Evolutionary conservation across 2,113 vertebrate species (phyloP).

Genomic region (Ancistrus triradiatus): DNA sequence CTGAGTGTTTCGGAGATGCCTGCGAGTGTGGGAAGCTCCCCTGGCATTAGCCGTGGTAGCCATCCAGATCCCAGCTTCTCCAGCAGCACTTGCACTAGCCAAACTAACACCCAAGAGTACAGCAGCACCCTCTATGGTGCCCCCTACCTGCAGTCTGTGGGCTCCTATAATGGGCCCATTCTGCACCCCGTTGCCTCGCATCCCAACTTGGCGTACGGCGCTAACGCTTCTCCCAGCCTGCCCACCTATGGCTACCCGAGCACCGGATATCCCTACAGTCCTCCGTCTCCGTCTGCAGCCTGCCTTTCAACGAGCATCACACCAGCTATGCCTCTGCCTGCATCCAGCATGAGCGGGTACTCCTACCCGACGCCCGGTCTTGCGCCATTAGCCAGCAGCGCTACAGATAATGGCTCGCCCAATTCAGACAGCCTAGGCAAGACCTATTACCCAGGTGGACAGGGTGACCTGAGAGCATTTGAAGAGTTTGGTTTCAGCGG

Average conservation of each 20-base stretch:
- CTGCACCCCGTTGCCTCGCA: slow-evolving; percentile 72
- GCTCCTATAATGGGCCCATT: slow-evolving; percentile 80
- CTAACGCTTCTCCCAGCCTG: slow-evolving; percentile 82
- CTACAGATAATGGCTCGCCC: slow-evolving; percentile 83
- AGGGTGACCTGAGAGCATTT: slow-evolving; percentile 91
- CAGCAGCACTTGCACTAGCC: slow-evolving; percentile 89
- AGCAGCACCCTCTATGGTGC: slow-evolving; percentile 84
- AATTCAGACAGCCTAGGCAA: slow-evolving; percentile 81
- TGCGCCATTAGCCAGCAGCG: slow-evolving; percentile 83
- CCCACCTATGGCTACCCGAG: slow-evolving; percentile 91
- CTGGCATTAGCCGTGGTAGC: slow-evolving; percentile 85
- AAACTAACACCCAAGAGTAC: slow-evolving; percentile 92
- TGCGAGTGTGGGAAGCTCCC: slow-evolving; percentile 89
- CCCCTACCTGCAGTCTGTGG: slow-evolving; percentile 90
- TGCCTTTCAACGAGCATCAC: slow-evolving; percentile 95
- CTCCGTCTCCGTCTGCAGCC: slow-evolving; percentile 83
- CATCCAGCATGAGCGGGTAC: slow-evolving; percentile 87
- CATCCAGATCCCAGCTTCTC: slow-evolving; percentile 92
- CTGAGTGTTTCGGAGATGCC: slow-evolving; percentile 87
- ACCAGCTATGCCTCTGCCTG: slow-evolving; percentile 87
- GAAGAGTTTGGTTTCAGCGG: slow-evolving; percentile 87
- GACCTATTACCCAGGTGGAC: slow-evolving; percentile 93
- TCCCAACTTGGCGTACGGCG: slow-evolving; percentile 86
- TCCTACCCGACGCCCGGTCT: slow-evolving; percentile 91
- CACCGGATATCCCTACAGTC: slow-evolving; percentile 88